phyloP scores from a whole-genome alignment of 2,797 vertebrate genomes.

The Hypotaenidia okinawae region DNA sequence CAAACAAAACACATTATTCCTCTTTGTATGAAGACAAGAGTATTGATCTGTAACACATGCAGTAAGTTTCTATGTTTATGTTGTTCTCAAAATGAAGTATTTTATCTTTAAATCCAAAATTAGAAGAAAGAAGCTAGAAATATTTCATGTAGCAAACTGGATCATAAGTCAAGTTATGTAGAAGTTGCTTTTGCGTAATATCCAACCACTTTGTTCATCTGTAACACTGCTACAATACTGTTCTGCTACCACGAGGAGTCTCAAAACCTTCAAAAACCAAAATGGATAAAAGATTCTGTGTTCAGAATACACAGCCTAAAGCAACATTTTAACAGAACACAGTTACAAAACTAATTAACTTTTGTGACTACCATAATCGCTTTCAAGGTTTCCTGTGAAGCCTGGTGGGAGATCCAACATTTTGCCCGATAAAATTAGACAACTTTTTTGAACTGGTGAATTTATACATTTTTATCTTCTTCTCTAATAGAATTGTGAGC shows the following conservation, averaged over 20 bases:
- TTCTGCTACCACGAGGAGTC: not conserved
- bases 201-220: not conserved
- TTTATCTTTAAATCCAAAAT: not conserved
- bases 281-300: not conserved
- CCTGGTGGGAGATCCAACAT: not conserved
- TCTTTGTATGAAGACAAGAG: fast-evolving
- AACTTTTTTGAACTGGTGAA: not conserved
- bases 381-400: not conserved
- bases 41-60: fast-evolving
- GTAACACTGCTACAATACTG: not conserved
- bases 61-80: not conserved
- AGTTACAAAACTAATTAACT: not conserved
- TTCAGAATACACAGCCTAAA: not conserved
- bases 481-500: not conserved
- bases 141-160: fast-evolving
- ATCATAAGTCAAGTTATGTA: not conserved
- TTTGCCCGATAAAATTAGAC: not conserved
- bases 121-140: not conserved
- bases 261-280: not conserved
- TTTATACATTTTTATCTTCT: not conserved
- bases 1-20: not conserved
- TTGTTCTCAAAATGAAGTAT: not conserved
- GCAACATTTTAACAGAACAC: not conserved
- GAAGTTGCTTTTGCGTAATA: not conserved
- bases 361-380: not conserved